Percentiles rank a stretch among this genome's conserved stretches.
Conservation (phyloP, 2,888 invertebrate genomes). For the Crossocerus cetratus region DNA sequence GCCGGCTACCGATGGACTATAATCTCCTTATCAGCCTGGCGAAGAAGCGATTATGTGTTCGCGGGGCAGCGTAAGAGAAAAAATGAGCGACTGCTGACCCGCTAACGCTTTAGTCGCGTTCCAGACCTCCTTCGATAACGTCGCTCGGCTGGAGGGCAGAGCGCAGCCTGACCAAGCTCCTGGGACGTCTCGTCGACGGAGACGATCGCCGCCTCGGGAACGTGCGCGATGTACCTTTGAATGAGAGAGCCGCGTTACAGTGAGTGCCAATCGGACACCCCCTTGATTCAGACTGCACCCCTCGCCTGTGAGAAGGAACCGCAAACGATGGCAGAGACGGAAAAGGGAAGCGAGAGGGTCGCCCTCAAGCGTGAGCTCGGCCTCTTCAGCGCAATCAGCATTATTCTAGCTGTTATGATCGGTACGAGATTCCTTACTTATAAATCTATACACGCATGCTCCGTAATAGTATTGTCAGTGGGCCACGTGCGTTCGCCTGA, state of each 20-base stretch:
- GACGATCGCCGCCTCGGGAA: constrained; percentile 23
- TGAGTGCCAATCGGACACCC: constrained; percentile 12
- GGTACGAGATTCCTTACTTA: constrained; percentile 77
- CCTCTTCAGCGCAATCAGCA: constrained; percentile 87
- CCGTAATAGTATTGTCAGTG: neutral
- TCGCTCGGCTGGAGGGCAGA: constrained; percentile 36
- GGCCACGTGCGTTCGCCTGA: neutral
- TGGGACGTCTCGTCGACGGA: constrained; percentile 25
- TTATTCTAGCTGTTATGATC: constrained; percentile 93
- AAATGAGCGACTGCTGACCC: constrained; percentile 48
- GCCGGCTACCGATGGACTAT: neutral
- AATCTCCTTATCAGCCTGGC: constrained; percentile 42
- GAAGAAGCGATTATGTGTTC: constrained; percentile 13
- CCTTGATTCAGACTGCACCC: neutral
- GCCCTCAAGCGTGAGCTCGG: constrained; percentile 87
- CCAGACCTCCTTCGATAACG: constrained; percentile 58
- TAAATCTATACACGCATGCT: constrained; percentile 1
- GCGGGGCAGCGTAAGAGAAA: constrained; percentile 11
- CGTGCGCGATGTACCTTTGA: constrained; percentile 41
- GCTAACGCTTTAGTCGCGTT: constrained; percentile 54
- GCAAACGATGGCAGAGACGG: constrained; percentile 37
- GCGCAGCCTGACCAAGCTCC: constrained; percentile 27
- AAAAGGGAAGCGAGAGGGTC: constrained; percentile 69
- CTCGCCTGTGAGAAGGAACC: neutral
- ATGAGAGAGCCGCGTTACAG: constrained; percentile 12